Evolutionary conservation across 2,113 vertebrate species (phyloP), one percentile per base, ranked within the genome.

Genomic region (Platycercus adscitus): DNA sequence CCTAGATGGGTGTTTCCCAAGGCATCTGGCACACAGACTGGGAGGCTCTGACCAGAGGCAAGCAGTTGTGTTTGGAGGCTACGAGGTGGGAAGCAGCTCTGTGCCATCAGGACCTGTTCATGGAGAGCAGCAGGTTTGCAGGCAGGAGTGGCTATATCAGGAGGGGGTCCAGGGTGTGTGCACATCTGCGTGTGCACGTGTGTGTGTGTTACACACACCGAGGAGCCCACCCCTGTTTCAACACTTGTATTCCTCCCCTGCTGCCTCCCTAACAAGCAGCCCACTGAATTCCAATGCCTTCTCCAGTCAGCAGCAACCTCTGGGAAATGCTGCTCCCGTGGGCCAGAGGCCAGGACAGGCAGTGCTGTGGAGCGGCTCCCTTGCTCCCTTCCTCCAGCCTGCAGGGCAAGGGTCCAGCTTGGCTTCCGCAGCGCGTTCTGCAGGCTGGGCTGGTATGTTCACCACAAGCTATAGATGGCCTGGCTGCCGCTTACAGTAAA

Each of bases 401-500:
- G 43, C 88, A 0, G 29, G 96, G 96, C 93, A 73, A 37, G 55
- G 47, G 58, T 93, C 96, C 97, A 96, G 88, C 81, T 85, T 86
- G 86, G 95, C 94, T 96, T 84, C 91, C 41, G 1, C 50, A 3
- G 61, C 70, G 44, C 86, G 63, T 89, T 77, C 89, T 94, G 92
- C 82, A 95, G 71, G 93, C 95, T 85, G 91, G 73, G 88, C 88
- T 95, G 95, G 71, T 88, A 73, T 82, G 92, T 92, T 96, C 93
- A 49, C 93, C 92, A 70, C 85, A 44, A 81, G 90, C 88, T 79
- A 68, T 28, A 90, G 88, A 68, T 23, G 73, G 72, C 88, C 96
- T 39, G 44, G 93, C 95, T 92, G 91, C 88, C 20, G 37, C 93
- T 97, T 95, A 88, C 94, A 69, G 96, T 94, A 96, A 96, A 84